Evolutionary conservation across 2,888 invertebrate species (phyloP), one percentile per base, ranked within the genome.

Genomic region (Cepaea hortensis): DNA sequence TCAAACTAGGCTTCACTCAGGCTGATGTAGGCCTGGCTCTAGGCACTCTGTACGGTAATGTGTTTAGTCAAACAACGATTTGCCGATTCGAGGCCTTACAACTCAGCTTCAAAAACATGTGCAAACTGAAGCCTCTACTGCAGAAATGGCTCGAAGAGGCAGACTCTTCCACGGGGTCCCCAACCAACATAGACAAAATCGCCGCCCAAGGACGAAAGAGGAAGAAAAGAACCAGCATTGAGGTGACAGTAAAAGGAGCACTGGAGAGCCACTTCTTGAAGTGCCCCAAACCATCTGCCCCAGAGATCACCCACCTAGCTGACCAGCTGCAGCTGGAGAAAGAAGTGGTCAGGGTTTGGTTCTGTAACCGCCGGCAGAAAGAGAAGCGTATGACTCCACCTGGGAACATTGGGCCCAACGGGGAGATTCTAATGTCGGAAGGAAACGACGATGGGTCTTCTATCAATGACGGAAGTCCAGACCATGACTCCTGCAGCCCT

Each of bases 141-240:
- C 98, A 98, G 95, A 99, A 99, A 95, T 99, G 99, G 99, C 96
- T 99, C 84, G 99, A 99, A 95, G 99, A 99, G 95, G 99, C 99
- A 85, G 99, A 99, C 95, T 98, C 98, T 91, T 98, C 98, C 93
- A 98, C 98, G 90, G 98, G 99, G 81, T 98, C 98, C 91, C 98
- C 99, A 35, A 98, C 98, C 88, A 98, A 97, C 95, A 98, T 99
- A 95, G 99, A 99, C 95, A 99, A 99, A 96, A 99, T 99, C 91
- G 98, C 99, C 75, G 99, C 99, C 81, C 99, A 99, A 95, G 99
- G 99, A 80, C 96, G 99, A 90, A 99, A 99, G 95, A 96, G 99
- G 92, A 99, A 99, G 97, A 99, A 99, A 96, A 96, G 99, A 93
- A 99, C 99, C 85, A 98, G 98, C 93, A 99, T 99, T 94, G 99